A percentile compares a stretch with the other conserved stretches of the same genome.
Conservation (phyloP, 2,888 invertebrate species). For the Melanostoma mellinum region DNA sequence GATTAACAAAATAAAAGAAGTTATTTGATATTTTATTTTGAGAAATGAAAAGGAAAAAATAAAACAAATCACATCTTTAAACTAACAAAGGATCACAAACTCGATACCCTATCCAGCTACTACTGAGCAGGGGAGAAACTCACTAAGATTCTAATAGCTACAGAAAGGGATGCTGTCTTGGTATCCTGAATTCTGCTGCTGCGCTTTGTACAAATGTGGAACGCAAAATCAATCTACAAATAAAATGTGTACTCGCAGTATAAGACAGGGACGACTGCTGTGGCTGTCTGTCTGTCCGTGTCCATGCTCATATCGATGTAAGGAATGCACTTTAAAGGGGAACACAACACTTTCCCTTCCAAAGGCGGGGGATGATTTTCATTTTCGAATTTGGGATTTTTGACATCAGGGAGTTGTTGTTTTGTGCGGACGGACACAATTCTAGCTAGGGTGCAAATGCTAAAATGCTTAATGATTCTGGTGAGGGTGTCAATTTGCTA, state of each 20-base stretch:
- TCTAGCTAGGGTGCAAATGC: background rate
- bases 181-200: conserved; percentile 71
- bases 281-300: background rate
- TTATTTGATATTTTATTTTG: conserved; percentile 8
- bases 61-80: conserved; percentile 52
- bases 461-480: conserved; percentile 41
- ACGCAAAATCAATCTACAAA: conserved; percentile 45
- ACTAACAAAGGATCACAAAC: conserved; percentile 71
- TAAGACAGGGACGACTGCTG: conserved; percentile 66
- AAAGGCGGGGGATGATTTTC: conserved; percentile 50
- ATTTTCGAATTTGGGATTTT: conserved; percentile 47
- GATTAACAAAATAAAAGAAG: background rate
- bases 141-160: conserved; percentile 66
- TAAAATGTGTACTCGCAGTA: conserved; percentile 30
- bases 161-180: conserved; percentile 70
- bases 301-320: conserved; percentile 5
- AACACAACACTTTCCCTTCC: conserved; percentile 28
- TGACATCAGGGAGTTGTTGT: background rate
- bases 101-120: conserved; percentile 82
- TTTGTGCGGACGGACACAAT: background rate
- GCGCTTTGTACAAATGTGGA: conserved; percentile 69
- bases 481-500: conserved; percentile 64
- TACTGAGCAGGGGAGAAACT: conserved; percentile 78
- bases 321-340: conserved; percentile 65
- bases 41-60: conserved; percentile 5